Evolutionary conservation across 2,113 vertebrate genomes (phyloP), one percentile per base, ranked within the genome.

Genomic region (Alethe diademata): DNA sequence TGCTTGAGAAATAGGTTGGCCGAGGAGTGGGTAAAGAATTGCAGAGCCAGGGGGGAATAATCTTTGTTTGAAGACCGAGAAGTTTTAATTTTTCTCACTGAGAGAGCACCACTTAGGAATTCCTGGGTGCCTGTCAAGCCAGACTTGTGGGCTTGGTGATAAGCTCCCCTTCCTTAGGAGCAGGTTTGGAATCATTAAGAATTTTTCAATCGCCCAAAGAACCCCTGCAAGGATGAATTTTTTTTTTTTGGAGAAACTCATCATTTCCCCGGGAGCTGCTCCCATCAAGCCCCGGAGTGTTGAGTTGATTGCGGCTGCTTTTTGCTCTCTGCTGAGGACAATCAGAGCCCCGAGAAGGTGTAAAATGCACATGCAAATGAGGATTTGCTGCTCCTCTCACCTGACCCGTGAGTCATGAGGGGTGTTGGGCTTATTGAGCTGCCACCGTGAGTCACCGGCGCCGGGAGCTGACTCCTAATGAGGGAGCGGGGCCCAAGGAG

Each of bases 391-490:
- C 64, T 95, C 53, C 61, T 93, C 95, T 95, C 93, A 92, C 88
- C 90, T 78, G 89, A 92, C 88, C 96, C 67, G 5, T 96, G 97
- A 97, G 91, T 96, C 96, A 97, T 73, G 45, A 40, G 40, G 78
- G 88, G 69, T 53, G 72, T 40, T 76, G 84, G 86, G 86, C 66
- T 54, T 14, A 65, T 62, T 61, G 73, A 69, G 57, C 62, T 78
- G 85, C 92, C 28, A 5, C 80, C 5, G 19, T 97, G 97, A 97
- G 85, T 96, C 96, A 97, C 69, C 28, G 2, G 12, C 75, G 86
- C 86, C 76, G 6, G 60, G 47, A 82, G 40, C 78, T 74, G 86
- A 84, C 69, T 95, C 31, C 45, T 78, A 35, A 85, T 92, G 54
- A 60, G 69, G 8, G 26, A 38, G 1, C 1, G 18, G 17, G 75